Evolutionary conservation across 2,113 vertebrate species (phyloP), one percentile per base, ranked within the genome.

Genomic region (Elaphurus davidianus): DNA sequence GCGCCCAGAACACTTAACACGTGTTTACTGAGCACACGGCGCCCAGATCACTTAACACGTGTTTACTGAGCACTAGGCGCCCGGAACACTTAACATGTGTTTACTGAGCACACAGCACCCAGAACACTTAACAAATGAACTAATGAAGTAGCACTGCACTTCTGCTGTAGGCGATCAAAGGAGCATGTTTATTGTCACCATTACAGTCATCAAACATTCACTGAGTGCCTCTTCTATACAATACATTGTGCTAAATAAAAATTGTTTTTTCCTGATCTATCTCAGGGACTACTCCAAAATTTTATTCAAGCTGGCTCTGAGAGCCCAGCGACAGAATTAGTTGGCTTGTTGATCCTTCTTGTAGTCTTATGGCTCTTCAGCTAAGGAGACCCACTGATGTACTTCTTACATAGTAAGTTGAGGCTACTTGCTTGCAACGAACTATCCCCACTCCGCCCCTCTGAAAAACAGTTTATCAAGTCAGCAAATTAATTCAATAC

Each of bases 241-340:
- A 43, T 40, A 16, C 7, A 43, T 3, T 81, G 54, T 50, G 10
- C 62, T 55, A 76, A 96, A 30, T 78, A 67, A 88, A 81, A 91
- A 83, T 52, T 90, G 64, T 67, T 94, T 92, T 96, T 76, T 14
- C 71, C 62, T 79, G 14, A 59, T 78, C 94, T 89, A 62, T 71
- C 21, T 96, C 12, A 91, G 86, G 19, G 40, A 74, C 8, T 54
- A 43, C n/a, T 93, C 45, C 64, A 96, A 87, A 84, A 74, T 87
- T 85, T 89, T 88, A 55, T 92, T 89, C 36, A 78, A 71, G 13
- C 78, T 96, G 60, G 45, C 54, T 83, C 27, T 71, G 71, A 94
- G 76, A 95, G 74, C n/a, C 40, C 23, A 92, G 76, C 28, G 57
- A 91, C 54, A 79, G 87, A 96, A 95, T 92, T 92, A 40, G n/a